phyloP scores from a whole-genome alignment of 2,797 vertebrate species.

The Chlorospingus flavigularis region DNA sequence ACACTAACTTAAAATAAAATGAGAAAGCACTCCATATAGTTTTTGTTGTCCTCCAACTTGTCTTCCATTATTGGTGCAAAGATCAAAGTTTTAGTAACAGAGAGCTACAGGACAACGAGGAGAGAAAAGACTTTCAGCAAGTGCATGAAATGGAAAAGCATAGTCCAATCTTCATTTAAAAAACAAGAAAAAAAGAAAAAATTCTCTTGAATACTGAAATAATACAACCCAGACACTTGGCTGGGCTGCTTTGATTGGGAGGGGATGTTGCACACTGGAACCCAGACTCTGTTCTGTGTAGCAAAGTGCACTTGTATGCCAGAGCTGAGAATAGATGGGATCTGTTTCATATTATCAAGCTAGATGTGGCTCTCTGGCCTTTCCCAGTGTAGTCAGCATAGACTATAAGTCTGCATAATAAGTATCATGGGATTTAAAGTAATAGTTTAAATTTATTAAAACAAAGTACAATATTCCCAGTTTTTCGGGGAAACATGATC shows the following conservation, averaged over 20 bases:
- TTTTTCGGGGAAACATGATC: conserved; percentile 16
- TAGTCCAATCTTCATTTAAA: not conserved
- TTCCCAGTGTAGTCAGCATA: conserved; percentile 35
- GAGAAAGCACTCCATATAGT: conserved; percentile 18
- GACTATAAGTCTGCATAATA: conserved; percentile 17
- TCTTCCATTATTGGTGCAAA: conserved; percentile 47
- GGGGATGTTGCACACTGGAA: conserved; percentile 29
- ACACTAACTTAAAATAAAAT: not conserved
- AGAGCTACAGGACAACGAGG: not conserved
- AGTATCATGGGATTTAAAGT: conserved; percentile 43
- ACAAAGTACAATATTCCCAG: conserved; percentile 13
- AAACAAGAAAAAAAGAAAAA: not conserved
- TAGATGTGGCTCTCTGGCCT: conserved; percentile 44
- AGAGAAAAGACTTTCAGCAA: not conserved
- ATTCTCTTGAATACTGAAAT: not conserved
- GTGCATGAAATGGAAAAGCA: not conserved
- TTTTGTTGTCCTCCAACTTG: conserved; percentile 16
- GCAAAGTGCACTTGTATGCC: not conserved
- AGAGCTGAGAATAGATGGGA: conserved; percentile 8
- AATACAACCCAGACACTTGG: conserved; percentile 46
- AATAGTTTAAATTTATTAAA: conserved; percentile 52
- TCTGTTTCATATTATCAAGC: conserved; percentile 56
- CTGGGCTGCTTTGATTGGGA: conserved; percentile 15
- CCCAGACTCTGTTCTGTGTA: not conserved
- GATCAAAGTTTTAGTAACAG: not conserved